These are phyloP conservation scores for Oenanthe oenanthe DNA, from an alignment of 2,113 vertebrate genomes.

Conservation along the genomic window DNA sequence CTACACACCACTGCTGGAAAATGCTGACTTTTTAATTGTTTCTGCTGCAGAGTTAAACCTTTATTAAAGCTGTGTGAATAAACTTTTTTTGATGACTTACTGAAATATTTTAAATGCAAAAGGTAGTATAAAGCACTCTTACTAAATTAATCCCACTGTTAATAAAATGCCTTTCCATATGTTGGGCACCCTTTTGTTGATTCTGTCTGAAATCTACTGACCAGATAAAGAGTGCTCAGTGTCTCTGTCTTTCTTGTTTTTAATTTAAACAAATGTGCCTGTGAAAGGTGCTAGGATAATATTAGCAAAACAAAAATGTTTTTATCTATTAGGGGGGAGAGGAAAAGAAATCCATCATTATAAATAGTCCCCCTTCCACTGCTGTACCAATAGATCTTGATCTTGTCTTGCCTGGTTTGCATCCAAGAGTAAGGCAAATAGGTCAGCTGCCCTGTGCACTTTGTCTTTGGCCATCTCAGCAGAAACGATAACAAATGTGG, in stretches of 20 bases:
- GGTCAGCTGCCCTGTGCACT: not conserved
- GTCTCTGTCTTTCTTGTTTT: slow-evolving; percentile 13
- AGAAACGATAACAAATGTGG: not conserved
- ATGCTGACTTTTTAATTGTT: slow-evolving; percentile 49
- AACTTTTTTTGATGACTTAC: slow-evolving; percentile 21
- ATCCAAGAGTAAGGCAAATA: not conserved
- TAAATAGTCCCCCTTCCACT: not conserved
- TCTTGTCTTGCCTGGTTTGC: slow-evolving; percentile 39
- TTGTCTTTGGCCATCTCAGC: not conserved
- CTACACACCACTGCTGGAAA: not conserved
- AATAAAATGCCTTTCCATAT: slow-evolving; percentile 25
- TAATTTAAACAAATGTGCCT: slow-evolving; percentile 35
- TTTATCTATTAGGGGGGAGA: not conserved
- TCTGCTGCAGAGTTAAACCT: slow-evolving; percentile 20
- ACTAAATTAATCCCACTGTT: slow-evolving; percentile 4
- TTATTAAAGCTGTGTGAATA: slow-evolving; percentile 42
- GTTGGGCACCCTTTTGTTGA: not conserved
- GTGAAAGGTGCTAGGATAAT: slow-evolving; percentile 35
- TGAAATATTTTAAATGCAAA: slow-evolving; percentile 35
- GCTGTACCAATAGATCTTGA: not conserved
- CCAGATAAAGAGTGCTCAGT: slow-evolving; percentile 17
- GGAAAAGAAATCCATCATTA: slow-evolving; percentile 18
- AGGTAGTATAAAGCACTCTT: not conserved
- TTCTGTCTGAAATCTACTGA: slow-evolving; percentile 21
- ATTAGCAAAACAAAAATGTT: slow-evolving; percentile 24